These are phyloP conservation scores for Meandrina meandrites DNA, from an alignment of 92 coral and sea anemone species.

Conservation along the genomic window DNA sequence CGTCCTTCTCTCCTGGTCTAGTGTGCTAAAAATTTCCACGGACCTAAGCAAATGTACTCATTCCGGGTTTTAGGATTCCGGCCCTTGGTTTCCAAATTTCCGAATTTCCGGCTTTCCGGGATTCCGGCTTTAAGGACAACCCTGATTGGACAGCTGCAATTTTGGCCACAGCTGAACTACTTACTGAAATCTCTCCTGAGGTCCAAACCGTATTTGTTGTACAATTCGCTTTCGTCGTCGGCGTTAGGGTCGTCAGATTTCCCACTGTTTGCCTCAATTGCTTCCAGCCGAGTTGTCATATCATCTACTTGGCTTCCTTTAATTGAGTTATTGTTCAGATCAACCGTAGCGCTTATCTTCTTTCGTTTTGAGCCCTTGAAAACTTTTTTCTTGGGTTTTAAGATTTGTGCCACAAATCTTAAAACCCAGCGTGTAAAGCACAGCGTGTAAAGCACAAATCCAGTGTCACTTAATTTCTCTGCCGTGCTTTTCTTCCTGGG, in stretches of 20 bases:
- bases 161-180: neutral
- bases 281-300: neutral
- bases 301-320: neutral
- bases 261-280: neutral
- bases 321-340: neutral
- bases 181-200: constrained; percentile 47
- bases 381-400: constrained; percentile 29
- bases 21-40: too few relatives aligned
- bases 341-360: constrained; percentile 32
- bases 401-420: too few relatives aligned
- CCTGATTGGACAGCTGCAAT: neutral
- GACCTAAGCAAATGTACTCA: too few relatives aligned
- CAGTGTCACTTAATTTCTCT: constrained; percentile 40
- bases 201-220: constrained; percentile 49
- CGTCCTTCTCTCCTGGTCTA: too few relatives aligned
- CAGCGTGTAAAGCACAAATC: constrained; percentile 13
- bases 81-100: too few relatives aligned
- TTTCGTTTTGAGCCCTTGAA: constrained; percentile 37
- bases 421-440: constrained; percentile 13
- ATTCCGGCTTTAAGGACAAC: too few relatives aligned
- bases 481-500: constrained; percentile 34
- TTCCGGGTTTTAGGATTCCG: too few relatives aligned
- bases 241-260: neutral
- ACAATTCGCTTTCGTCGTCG: neutral
- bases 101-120: too few relatives aligned